These are phyloP conservation scores for Brachionus plicatilis DNA, from an alignment of 1,140 invertebrate genomes.

Conservation along the genomic window DNA sequence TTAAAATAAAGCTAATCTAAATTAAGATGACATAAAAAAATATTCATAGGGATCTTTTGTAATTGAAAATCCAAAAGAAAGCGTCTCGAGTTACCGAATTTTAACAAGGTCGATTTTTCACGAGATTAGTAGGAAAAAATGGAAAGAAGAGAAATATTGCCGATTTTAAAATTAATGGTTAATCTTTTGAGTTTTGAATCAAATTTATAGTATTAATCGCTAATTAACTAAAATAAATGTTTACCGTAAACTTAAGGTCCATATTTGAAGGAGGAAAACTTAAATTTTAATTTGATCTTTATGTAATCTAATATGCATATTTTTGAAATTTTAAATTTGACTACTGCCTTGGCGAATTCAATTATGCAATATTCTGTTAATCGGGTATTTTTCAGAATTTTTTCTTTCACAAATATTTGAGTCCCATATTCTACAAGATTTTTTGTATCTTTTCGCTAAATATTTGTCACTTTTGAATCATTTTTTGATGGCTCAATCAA, in stretches of 20 bases:
- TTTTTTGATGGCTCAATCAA: not conserved
- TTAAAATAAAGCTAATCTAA: too few relatives aligned
- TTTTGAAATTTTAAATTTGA: not conserved
- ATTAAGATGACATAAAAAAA: not conserved
- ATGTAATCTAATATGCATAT: not conserved
- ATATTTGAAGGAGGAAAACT: not conserved
- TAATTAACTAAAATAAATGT: slow-evolving; percentile 7
- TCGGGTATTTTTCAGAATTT: not conserved
- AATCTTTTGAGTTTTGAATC: not conserved
- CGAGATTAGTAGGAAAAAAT: not conserved
- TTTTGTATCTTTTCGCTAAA: not conserved
- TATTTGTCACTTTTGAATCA: not conserved
- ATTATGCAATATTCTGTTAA: not conserved
- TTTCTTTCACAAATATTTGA: not conserved
- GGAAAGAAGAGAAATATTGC: not conserved
- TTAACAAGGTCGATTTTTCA: not conserved
- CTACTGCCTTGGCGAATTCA: not conserved
- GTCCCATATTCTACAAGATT: not conserved
- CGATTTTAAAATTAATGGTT: not conserved
- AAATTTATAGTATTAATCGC: not conserved
- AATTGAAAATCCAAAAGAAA: not conserved
- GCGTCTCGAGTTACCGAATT: not conserved
- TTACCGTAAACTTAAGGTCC: not conserved
- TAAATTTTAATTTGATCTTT: not conserved
- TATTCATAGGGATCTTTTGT: too few relatives aligned